Percentiles rank a stretch among this genome's conserved stretches.
Evolutionary conservation across 35 echinoderm and acorn worm species (phyloP).

Genomic region (Nesometra sesokonis): DNA sequence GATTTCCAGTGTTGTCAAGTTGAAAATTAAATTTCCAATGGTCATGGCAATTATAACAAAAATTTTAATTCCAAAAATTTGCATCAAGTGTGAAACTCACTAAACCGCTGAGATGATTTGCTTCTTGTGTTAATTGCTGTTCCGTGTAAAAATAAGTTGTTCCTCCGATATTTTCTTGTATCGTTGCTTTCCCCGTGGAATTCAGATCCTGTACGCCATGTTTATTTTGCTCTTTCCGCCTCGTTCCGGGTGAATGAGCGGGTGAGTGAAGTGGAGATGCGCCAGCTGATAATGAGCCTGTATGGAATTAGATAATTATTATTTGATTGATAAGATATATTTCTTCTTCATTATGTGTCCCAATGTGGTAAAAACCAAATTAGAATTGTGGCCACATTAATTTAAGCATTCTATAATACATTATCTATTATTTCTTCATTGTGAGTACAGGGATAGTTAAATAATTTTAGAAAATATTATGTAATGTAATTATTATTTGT

Average conservation of each 20-base stretch:
- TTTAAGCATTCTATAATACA: too few species aligned
- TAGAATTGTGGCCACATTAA: too few species aligned
- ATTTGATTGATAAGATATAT: neutral
- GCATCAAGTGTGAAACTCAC: too few species aligned
- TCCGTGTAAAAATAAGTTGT: slow-evolving; percentile 98
- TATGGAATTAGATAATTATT: neutral
- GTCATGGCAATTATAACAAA: too few species aligned
- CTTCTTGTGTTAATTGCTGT: slow-evolving; percentile 40
- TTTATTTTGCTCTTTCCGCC: slow-evolving; percentile 50
- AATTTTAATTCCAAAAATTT: too few species aligned
- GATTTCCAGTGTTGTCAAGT: too few species aligned
- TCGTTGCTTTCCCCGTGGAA: neutral
- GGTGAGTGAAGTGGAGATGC: slow-evolving; percentile 91
- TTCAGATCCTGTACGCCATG: neutral
- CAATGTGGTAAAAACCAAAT: too few species aligned
- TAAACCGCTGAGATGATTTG: neutral
- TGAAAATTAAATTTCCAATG: too few species aligned
- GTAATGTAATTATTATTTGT: too few species aligned
- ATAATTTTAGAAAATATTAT: too few species aligned
- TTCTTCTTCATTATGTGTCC: neutral
- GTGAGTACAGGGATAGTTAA: too few species aligned
- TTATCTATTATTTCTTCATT: too few species aligned
- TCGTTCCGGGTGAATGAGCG: slow-evolving; percentile 56
- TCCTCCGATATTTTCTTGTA: slow-evolving; percentile 92
- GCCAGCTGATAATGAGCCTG: slow-evolving; percentile 85